Evolutionary conservation across 2,888 invertebrate genomes (phyloP), one percentile per base, ranked within the genome.

Genomic region (Leucozona laternaria): DNA sequence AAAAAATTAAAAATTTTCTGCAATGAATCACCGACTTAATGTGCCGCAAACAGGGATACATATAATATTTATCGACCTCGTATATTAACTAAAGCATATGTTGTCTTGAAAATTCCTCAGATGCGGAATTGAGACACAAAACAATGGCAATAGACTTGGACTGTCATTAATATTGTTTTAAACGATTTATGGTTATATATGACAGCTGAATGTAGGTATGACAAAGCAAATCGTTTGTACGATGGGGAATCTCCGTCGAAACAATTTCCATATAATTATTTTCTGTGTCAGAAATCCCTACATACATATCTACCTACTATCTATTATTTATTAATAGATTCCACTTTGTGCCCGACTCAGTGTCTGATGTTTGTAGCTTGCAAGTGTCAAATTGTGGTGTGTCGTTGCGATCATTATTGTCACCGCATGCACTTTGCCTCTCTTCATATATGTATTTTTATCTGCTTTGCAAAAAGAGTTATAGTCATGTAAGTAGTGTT

Each of bases 381-480:
- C 34, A 68, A 80, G 58, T 58, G 84, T 76, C 84, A 85, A 80
- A 85, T 85, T 76, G 76, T 68, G 20, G 34, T 58, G 37, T 58
- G 20, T 58, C 22, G 37, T 22, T 68, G 84, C 80, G 80, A 85
- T 85, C 72, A 84, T 85, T 85, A 84, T 85, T 85, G 80, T 85
- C 84, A 77, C 76, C 76, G 37, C 8, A 58, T 58, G 34, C 37
- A 45, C 31, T 31, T 58, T 58, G 28, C 43, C 15, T 28, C 13
- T 34, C 22, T 66, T 77, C 58, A 58, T n/a, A 55, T 25, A 64
- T 5, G n/a, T n/a, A n/a, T n/a, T n/a, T 57, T 72, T 72, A 73
- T n/a, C 70, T 68, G 79, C 48, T 78, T 68, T 78, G 66, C 40
- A 55, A 20, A 37, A 20, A 1, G 28, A 55, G 1, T 17, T 45